A percentile compares a stretch with the other conserved stretches of the same genome.
phyloP scores from a whole-genome alignment of 2,797 vertebrate species.

The Schizopygopsis malacanthus region DNA sequence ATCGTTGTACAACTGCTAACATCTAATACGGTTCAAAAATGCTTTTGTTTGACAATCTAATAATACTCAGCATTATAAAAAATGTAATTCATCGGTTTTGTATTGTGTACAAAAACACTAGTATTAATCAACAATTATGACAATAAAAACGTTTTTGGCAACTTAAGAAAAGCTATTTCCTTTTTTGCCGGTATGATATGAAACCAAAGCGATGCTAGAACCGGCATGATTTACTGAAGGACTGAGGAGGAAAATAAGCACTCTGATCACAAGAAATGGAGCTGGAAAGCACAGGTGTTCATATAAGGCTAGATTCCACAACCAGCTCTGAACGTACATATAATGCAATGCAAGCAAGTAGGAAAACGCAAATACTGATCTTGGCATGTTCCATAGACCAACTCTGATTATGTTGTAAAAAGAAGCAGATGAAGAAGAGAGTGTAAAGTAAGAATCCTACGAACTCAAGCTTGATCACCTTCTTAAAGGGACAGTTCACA shows the following conservation, averaged over 20 bases:
- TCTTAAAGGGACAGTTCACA: background rate
- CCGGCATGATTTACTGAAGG: background rate
- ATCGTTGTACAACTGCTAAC: slow-evolving; percentile 4
- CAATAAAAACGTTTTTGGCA: slow-evolving; percentile 42
- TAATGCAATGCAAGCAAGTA: background rate
- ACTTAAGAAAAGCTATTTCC: slow-evolving; percentile 33
- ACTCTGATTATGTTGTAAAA: slow-evolving; percentile 2
- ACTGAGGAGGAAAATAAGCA: background rate
- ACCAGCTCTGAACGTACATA: background rate
- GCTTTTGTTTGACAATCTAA: slow-evolving; percentile 1
- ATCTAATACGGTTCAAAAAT: slow-evolving; percentile 23
- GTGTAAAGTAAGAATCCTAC: background rate
- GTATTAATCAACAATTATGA: slow-evolving; percentile 12
- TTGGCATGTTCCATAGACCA: slow-evolving; percentile 13
- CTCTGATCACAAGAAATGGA: background rate
- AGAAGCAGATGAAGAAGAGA: background rate
- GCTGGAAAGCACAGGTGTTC: background rate
- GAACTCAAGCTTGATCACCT: background rate
- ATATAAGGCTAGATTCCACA: slow-evolving; percentile 4
- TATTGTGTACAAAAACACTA: slow-evolving; percentile 25
- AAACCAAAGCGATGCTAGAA: background rate
- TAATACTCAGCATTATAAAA: slow-evolving; percentile 28
- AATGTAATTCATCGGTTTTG: background rate
- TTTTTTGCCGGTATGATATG: slow-evolving; percentile 17
- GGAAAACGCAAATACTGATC: slow-evolving; percentile 36